These are phyloP conservation scores for Lepisosteus oculatus DNA, from an alignment of 2,113 vertebrate genomes.

Conservation along the genomic window DNA sequence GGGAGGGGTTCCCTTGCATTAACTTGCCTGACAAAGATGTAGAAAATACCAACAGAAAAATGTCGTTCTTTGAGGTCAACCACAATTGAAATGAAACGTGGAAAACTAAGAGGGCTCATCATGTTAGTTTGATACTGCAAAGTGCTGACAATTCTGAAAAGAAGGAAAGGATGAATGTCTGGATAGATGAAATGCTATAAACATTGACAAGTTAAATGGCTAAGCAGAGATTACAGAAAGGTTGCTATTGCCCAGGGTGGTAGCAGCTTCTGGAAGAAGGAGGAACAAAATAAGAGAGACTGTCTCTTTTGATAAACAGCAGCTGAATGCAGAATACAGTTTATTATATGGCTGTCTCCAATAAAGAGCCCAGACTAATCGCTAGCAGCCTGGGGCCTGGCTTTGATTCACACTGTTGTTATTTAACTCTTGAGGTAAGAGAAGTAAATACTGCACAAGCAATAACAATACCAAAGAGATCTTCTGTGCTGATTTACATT, in stretches of 20 bases:
- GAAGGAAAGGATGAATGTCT: not conserved
- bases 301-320: constrained; percentile 7
- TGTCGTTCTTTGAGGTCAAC: no score
- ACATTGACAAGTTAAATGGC: no score
- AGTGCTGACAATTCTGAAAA: no score
- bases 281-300: not conserved
- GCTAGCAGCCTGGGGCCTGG: not conserved
- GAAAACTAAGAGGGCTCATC: no score
- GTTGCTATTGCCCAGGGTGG: not conserved
- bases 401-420: not conserved
- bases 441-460: no score
- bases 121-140: not conserved
- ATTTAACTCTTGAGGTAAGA: not conserved
- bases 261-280: not conserved
- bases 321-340: not conserved
- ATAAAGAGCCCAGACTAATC: not conserved
- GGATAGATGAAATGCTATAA: no score
- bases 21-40: no score
- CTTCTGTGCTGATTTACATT: no score
- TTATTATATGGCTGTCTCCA: not conserved
- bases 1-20: no score
- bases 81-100: no score
- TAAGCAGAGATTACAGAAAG: constrained; percentile 9
- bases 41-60: no score
- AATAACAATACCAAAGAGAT: no score